Base-by-base conservation (phyloP, 1,140 invertebrate species). In the Vanessa tameamea region DNA sequence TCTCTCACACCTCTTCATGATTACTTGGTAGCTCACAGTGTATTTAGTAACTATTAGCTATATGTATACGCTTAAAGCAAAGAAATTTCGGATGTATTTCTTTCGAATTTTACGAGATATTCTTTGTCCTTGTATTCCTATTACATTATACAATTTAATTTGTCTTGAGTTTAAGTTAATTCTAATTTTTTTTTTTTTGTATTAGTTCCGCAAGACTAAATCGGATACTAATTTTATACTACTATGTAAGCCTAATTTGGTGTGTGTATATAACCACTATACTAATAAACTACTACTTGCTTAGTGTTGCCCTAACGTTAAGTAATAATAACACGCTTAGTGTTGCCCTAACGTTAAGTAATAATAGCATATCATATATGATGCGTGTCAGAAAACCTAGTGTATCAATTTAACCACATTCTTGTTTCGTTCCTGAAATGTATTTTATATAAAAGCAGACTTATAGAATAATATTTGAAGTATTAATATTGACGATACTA, bases 21-120 rank as follows among this genome's bases (percentile, higher is more conserved):
- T 76, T 90, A 92, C 78, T 82, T 90, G 70, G 81, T 89, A 68
- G 88, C 90, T 75, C 88, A 90, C 66, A 90, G 87, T 64, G 86
- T 92, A 31, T 91, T 89, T 71, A 86, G 80, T 47, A 83, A 86
- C 51, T 87, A 59, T 55, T 75, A 51, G 16, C 3, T 64, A 47
- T 61, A 26, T 86, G 31, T 51, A n/a, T 63, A 65, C 15, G 31
- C 14, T 57, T 63, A 13, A 59, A 43, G 37, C 37, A 51, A 16
- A 31, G 61, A 69, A 23, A 20, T 61, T 23, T 26, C 68, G 13
- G 12, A 23, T 48, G 13, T 14, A 43, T 64, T 9, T 43, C 37
- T 43, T 43, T 1, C 37, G 37, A 9, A 43, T 43, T 11, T 43
- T 43, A 9, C 37, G 37, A 43, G 37, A 8, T 43, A 43, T 43